These are phyloP conservation scores for Coleophora flavipennella DNA, from an alignment of 2,888 invertebrate genomes.

Conservation along the genomic window DNA sequence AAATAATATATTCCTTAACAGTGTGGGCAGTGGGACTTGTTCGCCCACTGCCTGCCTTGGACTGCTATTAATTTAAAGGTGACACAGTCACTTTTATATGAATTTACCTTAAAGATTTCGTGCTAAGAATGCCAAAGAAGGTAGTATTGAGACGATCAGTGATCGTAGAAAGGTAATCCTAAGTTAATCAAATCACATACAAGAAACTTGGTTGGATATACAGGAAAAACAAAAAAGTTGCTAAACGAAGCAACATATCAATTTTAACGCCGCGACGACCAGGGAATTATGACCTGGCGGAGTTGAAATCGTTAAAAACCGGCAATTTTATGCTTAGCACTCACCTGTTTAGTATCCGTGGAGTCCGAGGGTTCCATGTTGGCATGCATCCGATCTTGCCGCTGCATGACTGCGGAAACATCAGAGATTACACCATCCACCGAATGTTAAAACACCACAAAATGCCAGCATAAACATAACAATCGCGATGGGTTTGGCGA, in stretches of 20 bases:
- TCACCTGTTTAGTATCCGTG: slow-evolving; percentile 78
- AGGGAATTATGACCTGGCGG: slow-evolving; percentile 30
- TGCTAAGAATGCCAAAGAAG: neutral
- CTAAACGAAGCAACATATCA: slow-evolving; percentile 10
- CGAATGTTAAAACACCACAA: slow-evolving; percentile 46
- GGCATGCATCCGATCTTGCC: slow-evolving; percentile 65
- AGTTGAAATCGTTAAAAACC: slow-evolving; percentile 50
- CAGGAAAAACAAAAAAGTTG: too few species aligned
- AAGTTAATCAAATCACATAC: too few species aligned
- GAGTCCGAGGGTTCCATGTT: slow-evolving; percentile 76
- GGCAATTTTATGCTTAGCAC: slow-evolving; percentile 48
- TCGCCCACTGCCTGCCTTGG: slow-evolving; percentile 66
- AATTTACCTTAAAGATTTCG: neutral
- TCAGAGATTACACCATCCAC: slow-evolving; percentile 62
- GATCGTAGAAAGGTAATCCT: too few species aligned
- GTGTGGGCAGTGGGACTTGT: slow-evolving; percentile 57
- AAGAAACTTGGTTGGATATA: too few species aligned
- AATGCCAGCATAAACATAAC: slow-evolving; percentile 60
- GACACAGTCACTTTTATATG: slow-evolving; percentile 24
- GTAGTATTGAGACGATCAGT: neutral
- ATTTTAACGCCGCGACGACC: slow-evolving; percentile 26
- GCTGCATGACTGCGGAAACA: slow-evolving; percentile 65
- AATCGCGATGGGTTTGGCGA: slow-evolving; percentile 57
- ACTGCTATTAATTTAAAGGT: slow-evolving; percentile 36
- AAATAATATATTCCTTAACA: slow-evolving; percentile 61